Evolutionary conservation across 2,113 vertebrate genomes (phyloP).

Genomic region (Elgaria multicarinata): DNA sequence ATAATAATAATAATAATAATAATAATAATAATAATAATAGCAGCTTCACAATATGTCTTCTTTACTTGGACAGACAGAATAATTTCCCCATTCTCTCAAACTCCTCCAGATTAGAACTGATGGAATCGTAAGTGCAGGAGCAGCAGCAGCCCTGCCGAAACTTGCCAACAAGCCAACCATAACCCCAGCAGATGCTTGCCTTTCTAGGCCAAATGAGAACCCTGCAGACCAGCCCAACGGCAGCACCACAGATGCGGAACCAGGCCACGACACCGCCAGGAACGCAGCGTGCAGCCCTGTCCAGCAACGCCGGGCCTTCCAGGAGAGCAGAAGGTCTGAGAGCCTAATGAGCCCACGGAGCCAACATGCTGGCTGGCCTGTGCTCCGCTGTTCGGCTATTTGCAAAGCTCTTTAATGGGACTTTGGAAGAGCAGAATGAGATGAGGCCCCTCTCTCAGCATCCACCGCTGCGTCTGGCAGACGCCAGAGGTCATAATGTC

Average conservation of each 20-base stretch:
- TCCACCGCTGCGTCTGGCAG: slow-evolving; percentile 64
- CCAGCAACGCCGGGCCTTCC: slow-evolving; percentile 73
- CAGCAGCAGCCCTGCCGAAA: slow-evolving; percentile 48
- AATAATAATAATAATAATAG: no score
- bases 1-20: no score
- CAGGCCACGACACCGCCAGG: slow-evolving; percentile 65
- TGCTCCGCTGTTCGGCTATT: slow-evolving; percentile 63
- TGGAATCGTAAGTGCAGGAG: slow-evolving; percentile 52
- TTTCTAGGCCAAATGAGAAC: slow-evolving; percentile 77
- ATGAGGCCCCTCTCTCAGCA: slow-evolving; percentile 42
- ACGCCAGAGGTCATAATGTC: slow-evolving; percentile 59
- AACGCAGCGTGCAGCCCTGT: slow-evolving; percentile 41
- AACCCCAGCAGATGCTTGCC: slow-evolving; percentile 79
- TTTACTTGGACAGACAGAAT: slow-evolving; percentile 23
- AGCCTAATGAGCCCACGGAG: slow-evolving; percentile 74
- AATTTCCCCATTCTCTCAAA: slow-evolving; percentile 41
- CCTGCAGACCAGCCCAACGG: slow-evolving; percentile 63
- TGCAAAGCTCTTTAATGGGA: slow-evolving; percentile 64
- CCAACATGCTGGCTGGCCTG: slow-evolving; percentile 58
- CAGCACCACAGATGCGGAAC: slow-evolving; percentile 73
- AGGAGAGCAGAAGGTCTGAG: slow-evolving; percentile 78
- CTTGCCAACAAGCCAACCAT: slow-evolving; percentile 73
- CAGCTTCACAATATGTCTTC: not conserved
- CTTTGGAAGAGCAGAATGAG: slow-evolving; percentile 36
- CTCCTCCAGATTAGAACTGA: slow-evolving; percentile 37